Evolutionary conservation across 1,140 invertebrate species (phyloP), one percentile per base, ranked within the genome.

Genomic region (Latrodectus geometricus): DNA sequence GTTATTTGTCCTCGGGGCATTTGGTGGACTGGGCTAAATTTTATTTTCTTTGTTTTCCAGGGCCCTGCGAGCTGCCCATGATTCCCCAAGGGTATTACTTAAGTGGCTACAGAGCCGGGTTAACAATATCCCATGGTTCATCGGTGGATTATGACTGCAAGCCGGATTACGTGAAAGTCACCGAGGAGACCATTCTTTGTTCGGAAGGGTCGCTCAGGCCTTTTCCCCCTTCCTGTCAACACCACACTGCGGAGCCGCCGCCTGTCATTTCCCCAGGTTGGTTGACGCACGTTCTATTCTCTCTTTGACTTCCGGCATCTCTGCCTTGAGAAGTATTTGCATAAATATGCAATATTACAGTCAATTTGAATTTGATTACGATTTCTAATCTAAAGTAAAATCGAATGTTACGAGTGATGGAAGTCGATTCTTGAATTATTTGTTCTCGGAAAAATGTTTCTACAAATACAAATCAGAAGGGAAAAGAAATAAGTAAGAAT

Each of bases 51-150:
- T 35, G 35, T 52, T 35, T 87, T 91, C 11, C 90, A 94, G 94
- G 94, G 15, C 95, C 95, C 0, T 96, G 95, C 89, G 93, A 94
- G 54, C 91, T 96, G 11, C 95, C 95, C 1, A 91, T 93, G 1
- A 93, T 96, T 23, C 91, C 93, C 11, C 93, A 95, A 69, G 95
- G 95, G 0, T 93, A 94, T 35, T 96, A 96, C 89, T 92, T 94
- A 88, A 93, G 93, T 8, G 95, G 95, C 0, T 96, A 96, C 91
- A 91, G 95, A 68, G 92, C 94, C 9, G 95, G 95, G 5, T 91
- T 96, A 0, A 95, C 94, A 0, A 95, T 96, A 48, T 94, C 94
- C 2, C 95, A 96, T 89, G 95, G 95, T 0, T 94, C 95, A 9
- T 89, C 89, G 11, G 89, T 92, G n/a, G 90, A 91, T 69, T 92